phyloP scores from a whole-genome alignment of 2,797 vertebrate species.

The Rhabdophis nuchalis region DNA sequence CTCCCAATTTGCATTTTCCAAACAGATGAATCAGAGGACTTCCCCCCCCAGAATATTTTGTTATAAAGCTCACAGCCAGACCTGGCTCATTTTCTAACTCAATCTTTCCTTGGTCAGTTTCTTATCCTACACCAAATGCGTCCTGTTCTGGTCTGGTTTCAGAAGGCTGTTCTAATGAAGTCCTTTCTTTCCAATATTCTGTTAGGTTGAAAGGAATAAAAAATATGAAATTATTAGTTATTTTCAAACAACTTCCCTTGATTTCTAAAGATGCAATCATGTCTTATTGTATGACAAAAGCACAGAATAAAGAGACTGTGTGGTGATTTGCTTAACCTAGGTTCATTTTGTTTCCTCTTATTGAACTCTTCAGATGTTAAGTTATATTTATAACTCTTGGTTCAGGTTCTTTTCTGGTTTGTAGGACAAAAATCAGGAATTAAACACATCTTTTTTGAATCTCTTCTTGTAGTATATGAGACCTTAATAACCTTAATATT shows the following conservation, averaged over 20 bases:
- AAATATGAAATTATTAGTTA: constrained; percentile 6
- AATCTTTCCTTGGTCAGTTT: not conserved
- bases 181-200: not conserved
- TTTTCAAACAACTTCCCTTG: not conserved
- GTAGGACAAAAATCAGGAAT: not conserved
- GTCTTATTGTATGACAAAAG: not conserved
- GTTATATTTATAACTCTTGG: not conserved
- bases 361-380: not conserved
- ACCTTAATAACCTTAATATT: not conserved
- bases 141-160: not conserved
- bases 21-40: not conserved
- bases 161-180: not conserved
- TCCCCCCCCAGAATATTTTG: not conserved
- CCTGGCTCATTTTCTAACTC: not conserved
- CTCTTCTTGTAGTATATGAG: not conserved
- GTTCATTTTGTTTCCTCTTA: not conserved
- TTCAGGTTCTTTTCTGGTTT: not conserved
- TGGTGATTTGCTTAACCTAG: not conserved
- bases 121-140: not conserved
- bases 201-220: not conserved
- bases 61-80: not conserved
- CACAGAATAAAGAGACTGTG: not conserved
- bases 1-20: not conserved
- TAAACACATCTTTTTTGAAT: not conserved
- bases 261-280: not conserved